Evolutionary conservation across 2,888 invertebrate genomes (phyloP), one percentile per base, ranked within the genome.

Genomic region (Campoletis raptor): DNA sequence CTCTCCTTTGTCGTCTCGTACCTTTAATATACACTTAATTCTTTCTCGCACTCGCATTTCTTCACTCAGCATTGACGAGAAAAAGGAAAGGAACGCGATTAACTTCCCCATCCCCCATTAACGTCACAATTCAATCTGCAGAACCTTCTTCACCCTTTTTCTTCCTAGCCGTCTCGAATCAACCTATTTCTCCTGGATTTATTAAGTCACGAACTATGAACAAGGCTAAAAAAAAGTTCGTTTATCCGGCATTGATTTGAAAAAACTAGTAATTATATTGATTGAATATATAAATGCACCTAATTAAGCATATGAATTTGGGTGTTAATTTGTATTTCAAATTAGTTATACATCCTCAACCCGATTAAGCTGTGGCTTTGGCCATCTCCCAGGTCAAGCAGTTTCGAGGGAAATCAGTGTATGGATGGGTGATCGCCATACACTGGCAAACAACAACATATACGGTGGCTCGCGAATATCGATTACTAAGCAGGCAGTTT

Each of bases 181-280:
- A 57, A 79, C 57, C 57, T 57, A 79, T 79, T 79, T 69, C 57
- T 40, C 30, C n/a, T 24, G 57, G 69, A 69, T 79, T 79, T 70
- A 78, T n/a, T 57, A 42, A 52, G 42, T 57, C 79, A 42, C 54
- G 57, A 67, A 40, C 57, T 24, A 79, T 57, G 37, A 40, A 52
- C n/a, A 10, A 5, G 15, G 5, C 5, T 18, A 18, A 42, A 30
- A 79, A 57, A 67, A 54, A 54, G 40, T 21, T 52, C 7, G 8
- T 54, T 67, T 30, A 52, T 52, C 15, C n/a, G 21, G 24, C 24
- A 40, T 10, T 42, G 10, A 10, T 42, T 42, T 48, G 6, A 48
- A 18, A 4, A 18, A 48, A 4, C 48, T 18, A 5, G n/a, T 15
- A 2, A 3, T 18, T 18, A 48, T 18, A 48, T 48, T 1, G 18